Evolutionary conservation across 1,140 invertebrate genomes (phyloP).

Genomic region (Cotesia glomerata): DNA sequence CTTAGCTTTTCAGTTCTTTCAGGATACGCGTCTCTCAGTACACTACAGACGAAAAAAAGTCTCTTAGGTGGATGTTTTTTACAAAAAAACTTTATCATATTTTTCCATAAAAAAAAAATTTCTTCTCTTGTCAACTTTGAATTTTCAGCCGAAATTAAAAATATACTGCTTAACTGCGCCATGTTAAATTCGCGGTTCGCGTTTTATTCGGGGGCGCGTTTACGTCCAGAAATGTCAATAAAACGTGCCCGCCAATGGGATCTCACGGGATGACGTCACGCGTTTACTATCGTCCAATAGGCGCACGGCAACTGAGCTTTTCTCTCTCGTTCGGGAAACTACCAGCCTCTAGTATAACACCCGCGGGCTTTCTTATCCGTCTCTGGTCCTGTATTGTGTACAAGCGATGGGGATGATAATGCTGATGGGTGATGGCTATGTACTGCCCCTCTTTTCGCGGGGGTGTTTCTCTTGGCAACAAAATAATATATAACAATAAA

Average conservation of each 20-base stretch:
- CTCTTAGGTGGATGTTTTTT: background rate
- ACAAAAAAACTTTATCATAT: background rate
- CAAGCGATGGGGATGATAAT: conserved; percentile 24
- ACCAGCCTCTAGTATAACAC: conserved; percentile 34
- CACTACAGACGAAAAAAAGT: background rate
- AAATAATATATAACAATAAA: background rate
- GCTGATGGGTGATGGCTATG: conserved; percentile 15
- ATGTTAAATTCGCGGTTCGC: conserved; percentile 1
- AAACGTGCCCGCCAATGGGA: conserved; percentile 60
- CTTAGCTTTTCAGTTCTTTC: conserved; percentile 62
- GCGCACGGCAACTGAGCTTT: conserved; percentile 49
- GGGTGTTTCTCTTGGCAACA: conserved; percentile 40
- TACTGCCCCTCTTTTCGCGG: conserved; percentile 41
- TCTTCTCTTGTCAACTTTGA: background rate
- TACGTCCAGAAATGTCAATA: conserved; percentile 59
- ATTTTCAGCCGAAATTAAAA: background rate
- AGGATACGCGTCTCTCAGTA: conserved; percentile 30
- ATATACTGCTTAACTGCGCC: background rate
- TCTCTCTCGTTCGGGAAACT: conserved; percentile 41
- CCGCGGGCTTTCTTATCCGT: conserved; percentile 55
- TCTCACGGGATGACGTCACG: conserved; percentile 56
- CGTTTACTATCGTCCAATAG: conserved; percentile 54
- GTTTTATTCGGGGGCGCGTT: conserved; percentile 26
- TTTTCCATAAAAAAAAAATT: background rate
- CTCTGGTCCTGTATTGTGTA: conserved; percentile 28